These are phyloP conservation scores for Trichopria drosophilae DNA, from an alignment of 2,888 invertebrate genomes.

Conservation along the genomic window DNA sequence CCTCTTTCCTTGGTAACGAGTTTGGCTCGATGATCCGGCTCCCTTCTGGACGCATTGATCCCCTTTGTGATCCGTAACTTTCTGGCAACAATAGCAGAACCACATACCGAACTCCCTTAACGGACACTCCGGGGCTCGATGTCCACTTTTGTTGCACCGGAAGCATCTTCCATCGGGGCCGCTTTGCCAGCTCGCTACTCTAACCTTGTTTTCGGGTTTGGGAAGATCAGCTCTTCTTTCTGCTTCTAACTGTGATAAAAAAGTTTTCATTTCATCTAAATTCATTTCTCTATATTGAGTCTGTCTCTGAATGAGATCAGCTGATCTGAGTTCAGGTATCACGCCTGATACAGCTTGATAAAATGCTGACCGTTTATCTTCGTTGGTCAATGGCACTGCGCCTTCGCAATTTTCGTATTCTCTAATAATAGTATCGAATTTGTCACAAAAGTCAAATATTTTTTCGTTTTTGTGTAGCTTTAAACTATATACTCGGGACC, in stretches of 20 bases:
- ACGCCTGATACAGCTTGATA: conserved; percentile 22
- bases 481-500: conserved; percentile 21
- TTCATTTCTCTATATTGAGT: not conserved
- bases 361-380: conserved; percentile 28
- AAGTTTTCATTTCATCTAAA: not conserved
- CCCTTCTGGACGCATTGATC: conserved; percentile 12
- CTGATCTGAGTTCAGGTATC: conserved; percentile 17
- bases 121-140: conserved; percentile 22
- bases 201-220: too few species aligned
- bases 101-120: not conserved
- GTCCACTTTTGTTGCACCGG: conserved; percentile 24
- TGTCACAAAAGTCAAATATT: conserved; percentile 23
- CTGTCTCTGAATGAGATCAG: conserved; percentile 20
- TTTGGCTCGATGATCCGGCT: too few species aligned
- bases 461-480: conserved; percentile 25
- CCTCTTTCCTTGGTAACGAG: too few species aligned
- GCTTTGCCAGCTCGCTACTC: not conserved
- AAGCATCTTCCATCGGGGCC: conserved; percentile 20
- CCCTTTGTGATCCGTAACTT: conserved; percentile 14
- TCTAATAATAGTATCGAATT: conserved; percentile 28
- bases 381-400: conserved; percentile 19
- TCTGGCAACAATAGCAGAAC: conserved; percentile 17
- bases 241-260: too few species aligned
- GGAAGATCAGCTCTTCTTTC: too few species aligned
- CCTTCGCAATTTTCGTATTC: conserved; percentile 24